Conservation (phyloP, 2,888 invertebrate species). For the Drosophila recens region DNA sequence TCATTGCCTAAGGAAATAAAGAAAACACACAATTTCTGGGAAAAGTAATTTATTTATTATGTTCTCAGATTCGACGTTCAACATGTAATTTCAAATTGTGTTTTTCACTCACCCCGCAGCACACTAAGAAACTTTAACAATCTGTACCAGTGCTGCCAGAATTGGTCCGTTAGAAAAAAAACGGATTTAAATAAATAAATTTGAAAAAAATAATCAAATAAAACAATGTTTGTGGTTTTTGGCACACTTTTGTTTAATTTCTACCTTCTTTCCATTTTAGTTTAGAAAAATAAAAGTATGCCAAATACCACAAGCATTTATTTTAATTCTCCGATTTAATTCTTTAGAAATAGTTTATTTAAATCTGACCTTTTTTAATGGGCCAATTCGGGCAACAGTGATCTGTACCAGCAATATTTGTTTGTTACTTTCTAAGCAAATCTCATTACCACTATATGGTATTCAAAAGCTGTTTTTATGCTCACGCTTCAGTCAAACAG, state of each 20-base stretch:
- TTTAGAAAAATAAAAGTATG: too few relatives aligned
- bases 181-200: too few relatives aligned
- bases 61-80: slow-evolving; percentile 17
- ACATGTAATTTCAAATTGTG: slow-evolving; percentile 18
- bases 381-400: slow-evolving; percentile 1
- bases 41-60: slow-evolving; percentile 46
- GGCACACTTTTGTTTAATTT: too few relatives aligned
- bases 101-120: slow-evolving; percentile 17
- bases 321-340: too few relatives aligned
- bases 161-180: too few relatives aligned
- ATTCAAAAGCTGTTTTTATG: slow-evolving; percentile 31
- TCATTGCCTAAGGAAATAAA: neutral
- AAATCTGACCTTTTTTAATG: neutral
- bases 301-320: too few relatives aligned
- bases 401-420: slow-evolving; percentile 23
- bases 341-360: too few relatives aligned
- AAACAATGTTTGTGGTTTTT: too few relatives aligned
- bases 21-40: slow-evolving; percentile 16
- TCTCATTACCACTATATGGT: slow-evolving; percentile 9
- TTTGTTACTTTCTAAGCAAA: slow-evolving; percentile 16
- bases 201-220: too few relatives aligned
- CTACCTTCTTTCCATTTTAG: too few relatives aligned
- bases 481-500: slow-evolving; percentile 68
- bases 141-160: slow-evolving; percentile 9
- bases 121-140: slow-evolving; percentile 37